Percentiles rank a stretch among this genome's conserved stretches.
Evolutionary conservation across 2,888 invertebrate species (phyloP).

Genomic region (Cheilosia grossa): DNA sequence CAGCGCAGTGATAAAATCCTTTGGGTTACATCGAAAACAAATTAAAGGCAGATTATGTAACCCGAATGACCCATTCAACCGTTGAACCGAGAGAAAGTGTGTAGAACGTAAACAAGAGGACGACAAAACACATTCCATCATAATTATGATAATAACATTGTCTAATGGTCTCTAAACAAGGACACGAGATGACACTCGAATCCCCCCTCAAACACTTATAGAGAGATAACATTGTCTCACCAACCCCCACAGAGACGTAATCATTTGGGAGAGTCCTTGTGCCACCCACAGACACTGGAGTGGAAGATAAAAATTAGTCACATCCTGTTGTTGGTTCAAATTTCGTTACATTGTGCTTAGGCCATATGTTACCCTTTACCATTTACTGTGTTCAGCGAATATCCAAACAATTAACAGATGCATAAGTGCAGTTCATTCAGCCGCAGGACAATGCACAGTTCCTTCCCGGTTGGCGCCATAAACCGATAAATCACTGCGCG

Average conservation of each 20-base stretch:
- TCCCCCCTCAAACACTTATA: neutral
- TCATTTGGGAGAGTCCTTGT: slow-evolving; percentile 57
- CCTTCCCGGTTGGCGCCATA: slow-evolving; percentile 69
- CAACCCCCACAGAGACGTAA: slow-evolving; percentile 48
- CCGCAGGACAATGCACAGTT: slow-evolving; percentile 51
- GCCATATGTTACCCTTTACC: slow-evolving; percentile 59
- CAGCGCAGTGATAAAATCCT: slow-evolving; percentile 28
- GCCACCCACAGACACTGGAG: slow-evolving; percentile 3
- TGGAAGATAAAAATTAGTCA: slow-evolving; percentile 59
- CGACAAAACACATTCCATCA: slow-evolving; percentile 61
- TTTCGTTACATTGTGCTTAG: slow-evolving; percentile 56
- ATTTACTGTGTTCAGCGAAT: slow-evolving; percentile 13
- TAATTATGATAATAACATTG: slow-evolving; percentile 59
- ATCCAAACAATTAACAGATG: slow-evolving; percentile 66
- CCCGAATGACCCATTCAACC: slow-evolving; percentile 42
- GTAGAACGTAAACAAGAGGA: slow-evolving; percentile 50
- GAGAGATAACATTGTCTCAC: slow-evolving; percentile 44
- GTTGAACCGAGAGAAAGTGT: neutral
- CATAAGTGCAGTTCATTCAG: slow-evolving; percentile 37
- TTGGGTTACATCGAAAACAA: slow-evolving; percentile 60
- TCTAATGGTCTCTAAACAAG: slow-evolving; percentile 57
- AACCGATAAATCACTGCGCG: slow-evolving; percentile 63
- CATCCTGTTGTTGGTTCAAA: slow-evolving; percentile 42
- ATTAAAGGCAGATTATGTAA: slow-evolving; percentile 58
- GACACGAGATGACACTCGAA: slow-evolving; percentile 33